Evolutionary conservation across 2,113 vertebrate genomes (phyloP).

Genomic region (Osmerus eperlanus): DNA sequence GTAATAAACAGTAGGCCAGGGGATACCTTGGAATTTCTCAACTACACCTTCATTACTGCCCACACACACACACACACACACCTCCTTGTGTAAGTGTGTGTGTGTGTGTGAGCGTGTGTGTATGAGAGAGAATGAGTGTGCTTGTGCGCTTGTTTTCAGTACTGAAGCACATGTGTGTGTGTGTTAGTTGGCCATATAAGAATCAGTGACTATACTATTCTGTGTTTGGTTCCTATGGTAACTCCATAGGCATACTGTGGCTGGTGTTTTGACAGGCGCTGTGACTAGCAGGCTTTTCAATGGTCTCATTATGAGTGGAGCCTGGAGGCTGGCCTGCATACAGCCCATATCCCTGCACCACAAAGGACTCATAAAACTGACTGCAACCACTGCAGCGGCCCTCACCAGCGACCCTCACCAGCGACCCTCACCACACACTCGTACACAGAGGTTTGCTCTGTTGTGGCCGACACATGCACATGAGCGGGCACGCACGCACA

Average conservation of each 20-base stretch:
- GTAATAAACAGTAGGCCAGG: slow-evolving; percentile 59
- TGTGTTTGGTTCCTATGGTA: slow-evolving; percentile 45
- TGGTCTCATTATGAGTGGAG: slow-evolving; percentile 62
- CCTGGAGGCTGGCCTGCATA: slow-evolving; percentile 48
- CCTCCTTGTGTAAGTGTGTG: neutral
- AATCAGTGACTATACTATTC: slow-evolving; percentile 14
- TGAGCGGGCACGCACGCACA: neutral
- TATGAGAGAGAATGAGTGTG: neutral
- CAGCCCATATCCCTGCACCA: slow-evolving; percentile 50
- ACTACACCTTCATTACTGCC: neutral
- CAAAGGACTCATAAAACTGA: slow-evolving; percentile 63
- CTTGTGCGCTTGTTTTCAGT: no score
- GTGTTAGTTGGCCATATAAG: neutral
- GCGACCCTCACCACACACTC: neutral
- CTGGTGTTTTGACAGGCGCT: slow-evolving; percentile 59
- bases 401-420: no score
- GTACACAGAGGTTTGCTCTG: slow-evolving; percentile 40
- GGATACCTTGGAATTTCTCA: slow-evolving; percentile 42
- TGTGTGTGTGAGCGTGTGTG: neutral
- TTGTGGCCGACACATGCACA: slow-evolving; percentile 16
- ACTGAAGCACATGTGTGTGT: no score
- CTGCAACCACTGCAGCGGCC: slow-evolving; percentile 37
- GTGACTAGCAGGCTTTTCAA: slow-evolving; percentile 49
- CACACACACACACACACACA: neutral
- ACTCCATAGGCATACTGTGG: slow-evolving; percentile 39